A percentile compares a stretch with the other conserved stretches of the same genome.
Evolutionary conservation across 2,888 invertebrate genomes (phyloP).

Genomic region (Caenorhabditis auriculariae): DNA sequence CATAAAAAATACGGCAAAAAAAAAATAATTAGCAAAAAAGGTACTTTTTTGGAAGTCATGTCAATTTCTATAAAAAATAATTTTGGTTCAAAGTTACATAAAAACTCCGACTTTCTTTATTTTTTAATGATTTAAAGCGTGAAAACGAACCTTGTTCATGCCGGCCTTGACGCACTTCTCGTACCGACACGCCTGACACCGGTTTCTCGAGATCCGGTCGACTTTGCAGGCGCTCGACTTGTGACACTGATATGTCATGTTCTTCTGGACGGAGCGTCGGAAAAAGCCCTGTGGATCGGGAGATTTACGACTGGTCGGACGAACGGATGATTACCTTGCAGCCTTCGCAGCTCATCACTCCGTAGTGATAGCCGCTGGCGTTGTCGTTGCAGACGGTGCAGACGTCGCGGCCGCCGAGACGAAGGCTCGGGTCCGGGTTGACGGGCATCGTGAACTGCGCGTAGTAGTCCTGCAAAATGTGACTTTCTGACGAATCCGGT

Average conservation of each 20-base stretch:
- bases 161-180: constrained; percentile 41
- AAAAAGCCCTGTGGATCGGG: constrained; percentile 50
- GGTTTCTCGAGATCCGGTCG: constrained; percentile 43
- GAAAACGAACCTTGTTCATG: constrained; percentile 29
- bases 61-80: too few species aligned
- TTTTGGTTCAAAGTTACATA: too few species aligned
- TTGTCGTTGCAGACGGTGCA: constrained; percentile 43
- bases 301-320: background rate
- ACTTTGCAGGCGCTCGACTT: constrained; percentile 38
- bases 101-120: constrained; percentile 4
- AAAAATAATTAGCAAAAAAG: too few species aligned
- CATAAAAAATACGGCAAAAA: too few species aligned
- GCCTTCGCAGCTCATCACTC: constrained; percentile 49
- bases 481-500: background rate
- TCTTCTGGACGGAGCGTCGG: constrained; percentile 48
- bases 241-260: constrained; percentile 38
- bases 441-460: background rate
- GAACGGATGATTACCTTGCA: constrained; percentile 30
- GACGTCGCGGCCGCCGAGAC: constrained; percentile 6
- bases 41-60: too few species aligned
- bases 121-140: background rate
- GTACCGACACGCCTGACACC: constrained; percentile 55
- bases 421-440: background rate
- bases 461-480: background rate
- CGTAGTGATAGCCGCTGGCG: constrained; percentile 49